Base-by-base conservation (phyloP, 2,888 invertebrate species). In the Papilio elwesi region DNA sequence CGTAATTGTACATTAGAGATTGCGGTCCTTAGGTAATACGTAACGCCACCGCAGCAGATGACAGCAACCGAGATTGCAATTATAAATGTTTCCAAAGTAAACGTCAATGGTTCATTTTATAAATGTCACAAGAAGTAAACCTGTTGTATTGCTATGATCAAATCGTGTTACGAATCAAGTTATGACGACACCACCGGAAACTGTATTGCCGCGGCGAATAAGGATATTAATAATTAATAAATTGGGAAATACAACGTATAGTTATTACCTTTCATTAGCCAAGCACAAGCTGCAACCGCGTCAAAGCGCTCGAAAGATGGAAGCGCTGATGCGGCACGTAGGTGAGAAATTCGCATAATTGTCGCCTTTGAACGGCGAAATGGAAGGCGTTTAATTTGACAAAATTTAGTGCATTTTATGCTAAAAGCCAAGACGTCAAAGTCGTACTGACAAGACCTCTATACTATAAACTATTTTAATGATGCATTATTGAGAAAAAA, bases 161-260 rank as follows among this genome's bases (percentile, higher is more conserved):
- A 36, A 49, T 16, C 49, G 11, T 64, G 16, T 13, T 26, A 36
- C 36, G 16, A 26, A 38, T 51, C 15, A 65, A 38, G 11, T 11
- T 55, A 36, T 57, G 15, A 55, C 55, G 49, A n/a, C 64, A 57
- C 68, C 47, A 68, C 16, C 43, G 73, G 64, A 69, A 65, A 73
- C 69, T 69, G 73, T 57, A 49, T 49, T 36, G 36, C 66, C 12
- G 15, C 26, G 43, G 15, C 43, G 73, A 13, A 15, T 49, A 57
- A 51, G 38, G 63, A 68, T 55, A 38, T 55, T 68, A 65, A 57
- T 73, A 73, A 65, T 73, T 73, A 64, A 69, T 65, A 69, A 69
- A 73, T 68, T 73, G 38, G 13, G 68, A 65, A 69, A n/a, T 65
- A 51, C 38, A 47, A 49, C 51, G 63, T 68, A 47, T 57, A 51